A percentile compares a stretch with the other conserved stretches of the same genome.
Conservation (phyloP, 2,113 vertebrate species). For the Forbesichthys papilliferus region DNA sequence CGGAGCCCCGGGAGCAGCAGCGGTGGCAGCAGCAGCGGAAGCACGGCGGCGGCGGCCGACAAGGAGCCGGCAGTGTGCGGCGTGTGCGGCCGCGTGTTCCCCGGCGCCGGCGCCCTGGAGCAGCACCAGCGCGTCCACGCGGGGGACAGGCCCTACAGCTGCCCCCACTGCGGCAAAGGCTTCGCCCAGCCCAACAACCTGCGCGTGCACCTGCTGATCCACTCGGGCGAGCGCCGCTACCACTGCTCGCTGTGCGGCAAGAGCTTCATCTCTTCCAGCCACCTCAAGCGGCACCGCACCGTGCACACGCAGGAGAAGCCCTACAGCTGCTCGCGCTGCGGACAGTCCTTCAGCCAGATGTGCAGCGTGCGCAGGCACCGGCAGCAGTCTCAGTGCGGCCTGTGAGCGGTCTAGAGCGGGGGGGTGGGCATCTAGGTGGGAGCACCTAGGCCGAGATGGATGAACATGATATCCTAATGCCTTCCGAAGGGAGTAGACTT, state of each 20-base stretch:
- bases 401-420: conserved; percentile 32
- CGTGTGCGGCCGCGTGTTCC: conserved; percentile 55
- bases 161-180: conserved; percentile 68
- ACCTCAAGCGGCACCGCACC: conserved; percentile 69
- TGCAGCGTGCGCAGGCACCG: conserved; percentile 69
- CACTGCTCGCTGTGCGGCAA: conserved; percentile 67
- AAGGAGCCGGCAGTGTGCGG: conserved; percentile 48
- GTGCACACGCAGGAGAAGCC: conserved; percentile 74
- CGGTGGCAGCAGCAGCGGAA: no score
- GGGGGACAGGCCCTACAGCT: conserved; percentile 63
- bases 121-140: conserved; percentile 62
- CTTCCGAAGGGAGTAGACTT: no score
- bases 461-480: background rate
- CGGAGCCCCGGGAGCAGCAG: conserved; percentile 1
- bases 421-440: background rate
- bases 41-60: background rate
- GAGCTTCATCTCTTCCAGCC: conserved; percentile 71
- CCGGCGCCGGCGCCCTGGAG: conserved; percentile 43
- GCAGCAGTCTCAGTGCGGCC: conserved; percentile 71
- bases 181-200: conserved; percentile 73
- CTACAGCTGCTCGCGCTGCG: conserved; percentile 69
- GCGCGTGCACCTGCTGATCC: conserved; percentile 69
- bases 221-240: conserved; percentile 67
- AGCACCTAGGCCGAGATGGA: background rate
- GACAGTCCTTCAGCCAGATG: conserved; percentile 72